Conservation (phyloP, 2,797 vertebrate genomes). For the Ciconia nigra region DNA sequence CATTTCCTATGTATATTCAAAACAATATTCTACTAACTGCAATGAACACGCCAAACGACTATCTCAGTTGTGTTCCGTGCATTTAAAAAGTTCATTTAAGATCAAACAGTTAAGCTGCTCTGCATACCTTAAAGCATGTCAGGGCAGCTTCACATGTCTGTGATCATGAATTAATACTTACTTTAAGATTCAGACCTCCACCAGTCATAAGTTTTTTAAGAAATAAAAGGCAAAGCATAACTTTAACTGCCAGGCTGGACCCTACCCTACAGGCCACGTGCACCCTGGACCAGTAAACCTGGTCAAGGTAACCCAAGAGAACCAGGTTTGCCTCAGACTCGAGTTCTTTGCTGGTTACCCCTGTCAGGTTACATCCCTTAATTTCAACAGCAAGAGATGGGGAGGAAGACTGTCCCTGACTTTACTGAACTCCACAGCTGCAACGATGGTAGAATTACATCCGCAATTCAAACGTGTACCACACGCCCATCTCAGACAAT, state of each 20-base stretch:
- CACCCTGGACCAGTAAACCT: not conserved
- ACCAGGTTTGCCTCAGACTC: not conserved
- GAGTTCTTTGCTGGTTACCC: not conserved
- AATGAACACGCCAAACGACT: rapidly evolving
- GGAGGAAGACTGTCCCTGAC: not conserved
- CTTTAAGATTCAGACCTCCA: not conserved
- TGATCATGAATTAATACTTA: not conserved
- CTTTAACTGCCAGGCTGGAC: not conserved
- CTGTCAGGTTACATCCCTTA: not conserved
- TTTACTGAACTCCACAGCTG: not conserved
- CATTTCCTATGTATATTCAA: not conserved
- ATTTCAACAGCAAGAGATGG: not conserved
- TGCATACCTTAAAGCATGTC: slow-evolving; percentile 15
- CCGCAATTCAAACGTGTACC: not conserved
- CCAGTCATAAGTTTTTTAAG: not conserved
- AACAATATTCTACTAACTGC: not conserved
- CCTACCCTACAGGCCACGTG: not conserved
- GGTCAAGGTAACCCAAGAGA: not conserved
- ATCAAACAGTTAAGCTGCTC: not conserved
- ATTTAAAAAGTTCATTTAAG: not conserved
- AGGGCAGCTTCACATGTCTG: not conserved
- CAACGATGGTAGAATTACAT: not conserved
- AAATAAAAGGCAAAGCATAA: not conserved
- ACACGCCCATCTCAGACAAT: rapidly evolving
- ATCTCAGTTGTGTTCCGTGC: not conserved